Evolutionary conservation across 2,113 vertebrate species (phyloP).

Genomic region (Prolemur simus): DNA sequence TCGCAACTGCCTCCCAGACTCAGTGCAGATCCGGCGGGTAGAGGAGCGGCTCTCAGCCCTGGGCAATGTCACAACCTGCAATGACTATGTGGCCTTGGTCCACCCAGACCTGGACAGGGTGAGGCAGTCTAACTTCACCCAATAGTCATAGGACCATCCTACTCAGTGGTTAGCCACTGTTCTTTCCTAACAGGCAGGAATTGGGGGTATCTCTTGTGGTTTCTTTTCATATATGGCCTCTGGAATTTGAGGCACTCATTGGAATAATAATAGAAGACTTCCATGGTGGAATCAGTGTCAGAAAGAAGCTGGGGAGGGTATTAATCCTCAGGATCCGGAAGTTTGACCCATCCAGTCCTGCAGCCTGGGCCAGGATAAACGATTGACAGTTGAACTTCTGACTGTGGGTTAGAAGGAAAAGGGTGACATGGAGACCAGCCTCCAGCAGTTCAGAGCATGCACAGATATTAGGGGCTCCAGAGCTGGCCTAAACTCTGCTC

Average conservation of each 20-base stretch:
- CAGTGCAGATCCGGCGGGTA: conserved; percentile 91
- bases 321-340: background rate
- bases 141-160: background rate
- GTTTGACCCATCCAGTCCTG: background rate
- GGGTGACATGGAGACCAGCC: background rate
- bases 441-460: background rate
- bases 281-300: background rate
- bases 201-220: background rate
- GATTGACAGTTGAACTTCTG: background rate
- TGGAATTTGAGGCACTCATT: background rate
- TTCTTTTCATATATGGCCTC: background rate
- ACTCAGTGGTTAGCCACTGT: background rate
- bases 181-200: background rate
- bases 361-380: background rate
- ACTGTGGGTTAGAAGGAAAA: conserved; percentile 5
- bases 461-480: background rate
- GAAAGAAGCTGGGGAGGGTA: conserved; percentile 11
- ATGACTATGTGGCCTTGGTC: conserved; percentile 97
- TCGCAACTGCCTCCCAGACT: conserved; percentile 92
- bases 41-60: conserved; percentile 95
- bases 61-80: conserved; percentile 96
- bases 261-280: background rate
- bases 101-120: conserved; percentile 98
- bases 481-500: background rate
- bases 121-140: conserved; percentile 18